A percentile compares a stretch with the other conserved stretches of the same genome.
phyloP scores from a whole-genome alignment of 2,113 vertebrate species.

The Neodontobutis hainanensis region DNA sequence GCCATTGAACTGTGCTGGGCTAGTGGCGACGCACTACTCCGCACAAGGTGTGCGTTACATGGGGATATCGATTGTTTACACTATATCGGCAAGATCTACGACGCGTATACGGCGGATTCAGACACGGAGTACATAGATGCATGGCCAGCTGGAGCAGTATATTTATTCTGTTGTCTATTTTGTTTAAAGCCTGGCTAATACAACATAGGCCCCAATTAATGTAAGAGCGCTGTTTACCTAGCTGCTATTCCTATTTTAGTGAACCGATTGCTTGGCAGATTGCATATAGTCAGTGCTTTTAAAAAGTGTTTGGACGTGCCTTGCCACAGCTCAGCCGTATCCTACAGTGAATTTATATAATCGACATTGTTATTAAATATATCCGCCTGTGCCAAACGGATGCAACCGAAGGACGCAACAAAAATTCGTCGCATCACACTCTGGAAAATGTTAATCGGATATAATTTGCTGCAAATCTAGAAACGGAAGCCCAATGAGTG shows the following conservation, averaged over 20 bases:
- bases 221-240: conserved; percentile 38
- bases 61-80: conserved; percentile 56
- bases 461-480: conserved; percentile 79
- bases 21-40: conserved; percentile 53
- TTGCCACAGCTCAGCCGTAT: conserved; percentile 18
- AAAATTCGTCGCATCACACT: conserved; percentile 60
- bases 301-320: conserved; percentile 33
- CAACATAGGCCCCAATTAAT: conserved; percentile 54
- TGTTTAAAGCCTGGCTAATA: conserved; percentile 32
- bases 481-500: conserved; percentile 96
- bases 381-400: conserved; percentile 54
- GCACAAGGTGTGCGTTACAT: conserved; percentile 43
- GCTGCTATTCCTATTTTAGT: conserved; percentile 35
- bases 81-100: conserved; percentile 39
- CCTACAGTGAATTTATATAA: conserved; percentile 24
- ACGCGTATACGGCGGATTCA: conserved; percentile 56
- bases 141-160: conserved; percentile 41
- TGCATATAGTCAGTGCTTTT: conserved; percentile 4
- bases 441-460: conserved; percentile 91
- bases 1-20: conserved; percentile 42
- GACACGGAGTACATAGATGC: conserved; percentile 46
- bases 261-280: conserved; percentile 15
- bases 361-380: conserved; percentile 34
- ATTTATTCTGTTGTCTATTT: conserved; percentile 47
- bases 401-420: conserved; percentile 61